Conservation (phyloP, 2,113 vertebrate genomes). For the Cromileptes altivelis region DNA sequence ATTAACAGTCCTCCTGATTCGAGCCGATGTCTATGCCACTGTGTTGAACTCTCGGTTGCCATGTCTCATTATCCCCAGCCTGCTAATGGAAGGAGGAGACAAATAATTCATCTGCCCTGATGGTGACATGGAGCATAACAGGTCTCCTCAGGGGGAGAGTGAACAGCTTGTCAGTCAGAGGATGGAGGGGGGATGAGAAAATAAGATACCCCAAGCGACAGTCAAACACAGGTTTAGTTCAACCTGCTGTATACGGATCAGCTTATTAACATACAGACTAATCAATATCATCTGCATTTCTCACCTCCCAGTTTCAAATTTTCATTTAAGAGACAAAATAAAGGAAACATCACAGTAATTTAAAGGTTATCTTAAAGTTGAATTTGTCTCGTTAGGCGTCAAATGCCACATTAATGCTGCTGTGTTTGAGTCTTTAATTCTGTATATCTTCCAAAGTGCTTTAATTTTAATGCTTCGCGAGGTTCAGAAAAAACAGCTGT, state of each 20-base stretch:
- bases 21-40: slow-evolving; percentile 64
- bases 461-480: slow-evolving; percentile 28
- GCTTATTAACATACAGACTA: background rate
- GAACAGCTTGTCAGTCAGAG: slow-evolving; percentile 57
- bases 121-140: slow-evolving; percentile 64
- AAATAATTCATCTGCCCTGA: slow-evolving; percentile 78
- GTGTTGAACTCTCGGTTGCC: slow-evolving; percentile 75
- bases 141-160: slow-evolving; percentile 44
- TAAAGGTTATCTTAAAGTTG: background rate
- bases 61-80: slow-evolving; percentile 74
- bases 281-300: background rate
- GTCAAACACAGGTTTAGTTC: slow-evolving; percentile 12
- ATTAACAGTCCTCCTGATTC: slow-evolving; percentile 75
- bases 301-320: background rate
- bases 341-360: background rate
- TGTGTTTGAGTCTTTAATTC: slow-evolving; percentile 8
- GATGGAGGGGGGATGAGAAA: slow-evolving; percentile 23
- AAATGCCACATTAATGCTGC: background rate
- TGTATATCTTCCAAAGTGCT: slow-evolving; percentile 8
- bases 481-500: slow-evolving; percentile 50
- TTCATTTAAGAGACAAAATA: background rate
- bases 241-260: background rate
- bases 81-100: slow-evolving; percentile 77
- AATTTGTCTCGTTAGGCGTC: background rate
- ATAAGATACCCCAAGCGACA: slow-evolving; percentile 13